phyloP scores from a whole-genome alignment of 2,113 vertebrate genomes.

The Drymodes brunneopygia region DNA sequence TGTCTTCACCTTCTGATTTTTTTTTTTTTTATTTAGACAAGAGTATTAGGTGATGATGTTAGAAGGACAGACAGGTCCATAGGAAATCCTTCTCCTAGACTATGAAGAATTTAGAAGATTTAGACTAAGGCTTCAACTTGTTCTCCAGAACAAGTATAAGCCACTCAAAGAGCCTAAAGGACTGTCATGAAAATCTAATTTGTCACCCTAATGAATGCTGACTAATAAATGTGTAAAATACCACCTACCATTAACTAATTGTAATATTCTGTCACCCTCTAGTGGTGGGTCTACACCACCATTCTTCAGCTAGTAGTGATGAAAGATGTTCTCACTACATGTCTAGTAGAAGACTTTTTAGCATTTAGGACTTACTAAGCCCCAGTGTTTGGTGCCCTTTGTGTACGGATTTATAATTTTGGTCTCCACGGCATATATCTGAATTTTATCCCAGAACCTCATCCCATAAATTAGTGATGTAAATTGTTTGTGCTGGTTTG shows the following conservation, averaged over 20 bases:
- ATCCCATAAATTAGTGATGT: not conserved
- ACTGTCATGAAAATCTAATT: not conserved
- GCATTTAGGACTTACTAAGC: not conserved
- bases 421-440: not conserved
- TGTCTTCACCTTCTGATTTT: not conserved
- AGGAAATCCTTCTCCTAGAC: not conserved
- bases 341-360: not conserved
- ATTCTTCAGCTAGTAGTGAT: not conserved
- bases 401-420: not conserved
- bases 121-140: not conserved
- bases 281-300: not conserved
- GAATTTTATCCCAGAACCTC: not conserved
- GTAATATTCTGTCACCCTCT: constrained; percentile 50
- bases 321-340: not conserved
- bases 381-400: not conserved
- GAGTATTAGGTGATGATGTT: not conserved
- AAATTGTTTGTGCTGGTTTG: not conserved
- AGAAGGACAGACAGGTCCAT: not conserved
- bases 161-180: not conserved
- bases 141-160: not conserved
- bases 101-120: not conserved
- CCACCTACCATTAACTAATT: not conserved
- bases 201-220: not conserved
- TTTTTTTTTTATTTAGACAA: not conserved
- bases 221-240: not conserved